phyloP scores from a whole-genome alignment of 2,888 invertebrate genomes.

The Venusia cambrica region DNA sequence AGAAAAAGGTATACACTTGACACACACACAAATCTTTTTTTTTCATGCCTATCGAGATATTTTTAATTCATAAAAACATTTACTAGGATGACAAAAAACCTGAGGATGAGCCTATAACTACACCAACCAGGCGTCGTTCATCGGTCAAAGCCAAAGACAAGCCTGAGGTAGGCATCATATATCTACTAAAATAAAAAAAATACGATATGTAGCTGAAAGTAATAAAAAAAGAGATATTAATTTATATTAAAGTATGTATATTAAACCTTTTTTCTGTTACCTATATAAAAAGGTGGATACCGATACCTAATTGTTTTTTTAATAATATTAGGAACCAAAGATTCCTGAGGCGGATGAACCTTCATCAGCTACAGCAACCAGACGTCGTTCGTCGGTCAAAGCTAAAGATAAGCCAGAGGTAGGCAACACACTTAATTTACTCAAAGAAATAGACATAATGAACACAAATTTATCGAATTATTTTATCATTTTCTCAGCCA shows the following conservation, averaged over 20 bases:
- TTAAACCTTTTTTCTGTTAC: no score
- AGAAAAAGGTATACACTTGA: slow-evolving; percentile 69
- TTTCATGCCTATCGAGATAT: background rate
- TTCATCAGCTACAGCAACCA: slow-evolving; percentile 61
- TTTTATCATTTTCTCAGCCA: slow-evolving; percentile 46
- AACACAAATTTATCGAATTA: slow-evolving; percentile 13
- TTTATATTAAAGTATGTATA: no score
- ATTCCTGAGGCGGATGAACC: no score
- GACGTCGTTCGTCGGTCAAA: slow-evolving; percentile 64
- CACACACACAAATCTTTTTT: slow-evolving; percentile 16
- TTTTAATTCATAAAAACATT: slow-evolving; percentile 18
- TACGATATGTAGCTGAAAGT: no score
- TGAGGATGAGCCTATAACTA: slow-evolving; percentile 61
- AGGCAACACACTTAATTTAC: no score
- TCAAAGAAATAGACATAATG: slow-evolving; percentile 12
- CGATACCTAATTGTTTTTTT: no score
- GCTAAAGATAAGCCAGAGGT: slow-evolving; percentile 72
- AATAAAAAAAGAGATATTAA: no score
- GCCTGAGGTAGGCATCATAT: slow-evolving; percentile 59
- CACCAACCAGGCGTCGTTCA: slow-evolving; percentile 60
- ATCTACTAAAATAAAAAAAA: slow-evolving; percentile 13
- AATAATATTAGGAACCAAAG: no score
- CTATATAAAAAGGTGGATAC: no score
- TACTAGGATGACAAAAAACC: slow-evolving; percentile 54
- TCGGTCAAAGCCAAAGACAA: slow-evolving; percentile 70